phyloP scores from a whole-genome alignment of 2,113 vertebrate species.

The Misgurnus anguillicaudatus region DNA sequence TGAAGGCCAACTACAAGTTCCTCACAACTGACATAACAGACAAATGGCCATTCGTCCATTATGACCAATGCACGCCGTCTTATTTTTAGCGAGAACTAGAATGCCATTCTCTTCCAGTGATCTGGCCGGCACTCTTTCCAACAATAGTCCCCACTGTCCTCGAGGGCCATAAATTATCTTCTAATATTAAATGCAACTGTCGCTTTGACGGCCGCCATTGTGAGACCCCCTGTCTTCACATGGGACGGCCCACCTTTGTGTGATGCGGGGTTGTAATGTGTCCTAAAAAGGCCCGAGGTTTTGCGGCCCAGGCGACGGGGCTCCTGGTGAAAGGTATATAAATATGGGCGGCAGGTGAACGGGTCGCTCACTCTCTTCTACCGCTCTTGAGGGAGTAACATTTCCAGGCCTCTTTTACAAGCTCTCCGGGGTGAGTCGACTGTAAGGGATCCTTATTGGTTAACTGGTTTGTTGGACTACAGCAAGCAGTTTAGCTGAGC shows the following conservation, averaged over 20 bases:
- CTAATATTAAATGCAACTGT: constrained; percentile 50
- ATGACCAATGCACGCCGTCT: constrained; percentile 52
- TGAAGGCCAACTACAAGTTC: constrained; percentile 52
- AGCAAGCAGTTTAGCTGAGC: neutral
- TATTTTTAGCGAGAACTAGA: constrained; percentile 55
- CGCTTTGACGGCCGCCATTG: constrained; percentile 28
- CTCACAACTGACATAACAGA: constrained; percentile 41
- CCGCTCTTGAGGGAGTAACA: constrained; percentile 53
- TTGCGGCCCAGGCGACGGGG: constrained; percentile 7
- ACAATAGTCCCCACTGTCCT: constrained; percentile 43
- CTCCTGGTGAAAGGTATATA: constrained; percentile 39
- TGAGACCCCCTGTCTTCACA: constrained; percentile 35
- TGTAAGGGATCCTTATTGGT: constrained; percentile 34
- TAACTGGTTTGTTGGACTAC: constrained; percentile 9
- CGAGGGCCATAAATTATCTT: constrained; percentile 46
- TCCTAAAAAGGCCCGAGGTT: constrained; percentile 60
- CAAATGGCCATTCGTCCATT: constrained; percentile 47
- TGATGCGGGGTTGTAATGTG: constrained; percentile 42
- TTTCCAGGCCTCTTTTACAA: constrained; percentile 49
- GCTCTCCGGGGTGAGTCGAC: constrained; percentile 55
- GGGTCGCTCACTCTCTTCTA: constrained; percentile 45
- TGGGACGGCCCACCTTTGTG: constrained; percentile 48
- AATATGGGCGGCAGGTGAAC: constrained; percentile 54
- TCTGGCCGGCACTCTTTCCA: constrained; percentile 34
- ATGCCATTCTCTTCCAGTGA: constrained; percentile 53